phyloP scores from a whole-genome alignment of 2,888 invertebrate genomes.

The Drosophila tanythrix region DNA sequence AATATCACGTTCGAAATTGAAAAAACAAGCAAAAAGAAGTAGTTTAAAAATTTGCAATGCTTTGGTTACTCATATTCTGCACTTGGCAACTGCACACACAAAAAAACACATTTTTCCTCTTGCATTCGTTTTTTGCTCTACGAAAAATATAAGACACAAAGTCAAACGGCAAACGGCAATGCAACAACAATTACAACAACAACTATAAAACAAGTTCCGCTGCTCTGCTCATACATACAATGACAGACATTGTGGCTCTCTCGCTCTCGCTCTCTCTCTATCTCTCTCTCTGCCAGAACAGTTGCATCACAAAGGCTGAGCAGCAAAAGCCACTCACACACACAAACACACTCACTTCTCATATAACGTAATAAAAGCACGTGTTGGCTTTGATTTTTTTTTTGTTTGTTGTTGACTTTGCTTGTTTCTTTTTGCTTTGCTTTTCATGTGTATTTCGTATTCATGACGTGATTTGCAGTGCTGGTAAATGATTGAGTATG shows the following conservation, averaged over 20 bases:
- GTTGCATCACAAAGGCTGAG: conserved; percentile 60
- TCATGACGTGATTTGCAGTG: conserved; percentile 62
- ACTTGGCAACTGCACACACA: conserved; percentile 34
- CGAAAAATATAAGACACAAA: conserved; percentile 28
- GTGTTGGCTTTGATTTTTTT: conserved; percentile 80
- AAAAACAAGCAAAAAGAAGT: neutral
- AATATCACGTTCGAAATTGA: neutral
- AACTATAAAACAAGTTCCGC: conserved; percentile 56
- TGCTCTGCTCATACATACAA: conserved; percentile 28
- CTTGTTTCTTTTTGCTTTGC: conserved; percentile 26
- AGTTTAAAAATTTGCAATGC: conserved; percentile 19
- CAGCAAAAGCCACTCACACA: conserved; percentile 23
- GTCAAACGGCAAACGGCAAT: conserved; percentile 38
- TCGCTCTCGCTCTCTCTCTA: conserved; percentile 20
- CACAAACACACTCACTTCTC: conserved; percentile 30
- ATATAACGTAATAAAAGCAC: conserved; percentile 82
- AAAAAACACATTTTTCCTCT: conserved; percentile 10
- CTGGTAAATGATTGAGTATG: conserved; percentile 19
- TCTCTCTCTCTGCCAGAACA: conserved; percentile 44
- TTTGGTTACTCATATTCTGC: conserved; percentile 31
- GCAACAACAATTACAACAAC: conserved; percentile 38
- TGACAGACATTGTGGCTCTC: neutral
- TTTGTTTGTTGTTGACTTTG: conserved; percentile 48
- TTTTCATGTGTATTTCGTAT: conserved; percentile 48
- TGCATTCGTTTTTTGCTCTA: conserved; percentile 24